Conservation (phyloP, 2,888 invertebrate species). For the Salticus scenicus region DNA sequence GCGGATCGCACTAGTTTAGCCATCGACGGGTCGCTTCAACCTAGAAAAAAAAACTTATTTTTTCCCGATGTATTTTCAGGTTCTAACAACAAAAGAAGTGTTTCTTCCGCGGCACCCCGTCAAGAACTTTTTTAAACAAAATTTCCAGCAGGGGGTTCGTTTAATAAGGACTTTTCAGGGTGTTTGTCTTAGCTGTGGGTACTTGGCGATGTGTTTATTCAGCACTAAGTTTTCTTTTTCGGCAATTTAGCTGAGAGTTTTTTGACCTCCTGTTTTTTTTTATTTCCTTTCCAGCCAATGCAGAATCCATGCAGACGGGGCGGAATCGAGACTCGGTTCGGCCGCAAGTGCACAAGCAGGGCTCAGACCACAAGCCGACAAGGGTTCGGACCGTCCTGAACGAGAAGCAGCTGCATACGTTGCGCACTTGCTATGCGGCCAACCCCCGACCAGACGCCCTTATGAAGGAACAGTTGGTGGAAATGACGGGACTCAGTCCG, state of each 20-base stretch:
- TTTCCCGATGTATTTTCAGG: constrained; percentile 18
- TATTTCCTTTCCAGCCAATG: constrained; percentile 70
- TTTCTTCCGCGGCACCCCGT: neutral
- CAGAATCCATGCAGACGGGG: constrained; percentile 72
- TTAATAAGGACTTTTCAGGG: constrained; percentile 59
- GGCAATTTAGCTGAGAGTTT: constrained; percentile 11
- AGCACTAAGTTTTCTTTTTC: neutral
- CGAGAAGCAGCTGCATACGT: constrained; percentile 97
- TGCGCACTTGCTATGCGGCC: constrained; percentile 97
- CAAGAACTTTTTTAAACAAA: constrained; percentile 48
- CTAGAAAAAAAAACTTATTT: no score
- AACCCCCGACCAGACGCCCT: constrained; percentile 99
- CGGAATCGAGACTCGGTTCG: constrained; percentile 72
- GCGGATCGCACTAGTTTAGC: constrained; percentile 54
- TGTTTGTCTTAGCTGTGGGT: constrained; percentile 57
- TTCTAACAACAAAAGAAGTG: constrained; percentile 18
- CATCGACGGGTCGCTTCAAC: constrained; percentile 13
- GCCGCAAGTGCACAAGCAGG: constrained; percentile 73
- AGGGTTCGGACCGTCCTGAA: constrained; percentile 98
- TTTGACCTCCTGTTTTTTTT: constrained; percentile 11
- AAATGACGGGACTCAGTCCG: constrained; percentile 98
- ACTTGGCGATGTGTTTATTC: constrained; percentile 23
- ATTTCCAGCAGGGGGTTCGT: constrained; percentile 44
- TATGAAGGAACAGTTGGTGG: constrained; percentile 99
- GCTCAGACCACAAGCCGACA: constrained; percentile 94